Percentiles rank a stretch among this genome's conserved stretches.
phyloP scores from a whole-genome alignment of 2,888 invertebrate genomes.

The Patella pellucida region DNA sequence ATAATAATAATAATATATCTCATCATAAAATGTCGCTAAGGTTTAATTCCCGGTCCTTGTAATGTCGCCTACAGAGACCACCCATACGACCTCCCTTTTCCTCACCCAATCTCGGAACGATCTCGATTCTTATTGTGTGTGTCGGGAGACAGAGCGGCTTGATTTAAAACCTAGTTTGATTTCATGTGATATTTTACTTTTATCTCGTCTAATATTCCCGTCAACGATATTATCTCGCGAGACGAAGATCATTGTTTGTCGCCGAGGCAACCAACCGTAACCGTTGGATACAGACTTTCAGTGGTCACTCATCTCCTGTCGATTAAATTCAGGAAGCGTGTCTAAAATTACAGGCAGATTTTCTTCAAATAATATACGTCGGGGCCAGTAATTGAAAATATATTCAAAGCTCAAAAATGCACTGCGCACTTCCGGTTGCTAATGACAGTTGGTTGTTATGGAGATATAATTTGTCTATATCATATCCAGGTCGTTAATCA shows the following conservation, averaged over 20 bases:
- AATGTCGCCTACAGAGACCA: background rate
- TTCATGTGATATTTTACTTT: constrained; percentile 5
- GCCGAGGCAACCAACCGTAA: constrained; percentile 7
- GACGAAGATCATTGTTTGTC: background rate
- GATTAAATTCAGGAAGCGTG: background rate
- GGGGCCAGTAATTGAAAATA: background rate
- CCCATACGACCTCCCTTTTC: background rate
- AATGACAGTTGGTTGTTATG: constrained; percentile 3
- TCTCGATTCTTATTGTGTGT: background rate
- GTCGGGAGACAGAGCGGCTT: background rate
- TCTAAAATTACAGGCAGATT: too few relatives aligned
- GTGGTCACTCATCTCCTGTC: constrained; percentile 1
- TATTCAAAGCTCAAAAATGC: background rate
- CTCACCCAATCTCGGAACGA: background rate
- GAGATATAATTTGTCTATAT: constrained; percentile 5
- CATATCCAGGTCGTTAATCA: constrained; percentile 1
- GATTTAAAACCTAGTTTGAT: background rate
- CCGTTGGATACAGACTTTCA: background rate
- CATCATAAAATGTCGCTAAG: too few relatives aligned
- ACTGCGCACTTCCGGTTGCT: background rate
- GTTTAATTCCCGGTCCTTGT: too few relatives aligned
- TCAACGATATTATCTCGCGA: constrained; percentile 7
- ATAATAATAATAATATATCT: too few relatives aligned
- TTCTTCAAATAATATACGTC: too few relatives aligned
- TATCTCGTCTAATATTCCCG: constrained; percentile 2